Evolutionary conservation across 1,140 invertebrate genomes (phyloP), one percentile per base, ranked within the genome.

Genomic region (Temnothorax longispinosus): DNA sequence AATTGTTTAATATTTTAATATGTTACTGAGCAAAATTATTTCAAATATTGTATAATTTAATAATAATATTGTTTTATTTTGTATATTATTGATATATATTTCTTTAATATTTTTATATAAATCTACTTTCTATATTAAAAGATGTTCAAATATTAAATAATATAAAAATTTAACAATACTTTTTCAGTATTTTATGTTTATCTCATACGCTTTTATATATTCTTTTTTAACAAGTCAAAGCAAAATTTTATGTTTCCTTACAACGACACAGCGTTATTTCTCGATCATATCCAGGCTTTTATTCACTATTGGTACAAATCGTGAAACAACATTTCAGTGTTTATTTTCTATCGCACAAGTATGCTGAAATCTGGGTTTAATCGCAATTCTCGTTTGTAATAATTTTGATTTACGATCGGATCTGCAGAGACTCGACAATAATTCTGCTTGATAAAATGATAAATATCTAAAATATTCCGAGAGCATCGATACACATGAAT

Each of bases 371-470:
- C 32, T 71, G 18, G 44, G n/a, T 52, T 74, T 62, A 75, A 72
- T 85, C 32, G 47, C 56, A 38, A 50, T 64, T 60, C 71, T 47
- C n/a, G 47, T 80, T 52, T n/a, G n/a, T 27, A 21, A n/a, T 67
- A 80, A 80, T 64, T 80, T 80, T 65, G 47, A 80, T 80, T 80
- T 65, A 80, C 44, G 60, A 32, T 41, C n/a, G 13, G 32, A 38
- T 80, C 62, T 27, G 60, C 76, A 21, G 44, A 47, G 32, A 65
- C 41, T 80, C 32, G n/a, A 54, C 47, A 41, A 65, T 65, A 67
- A 80, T 52, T 38, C 62, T 41, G 32, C 41, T 82, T 60, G 32
- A 78, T 78, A 54, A 78, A 78, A 74, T 60, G 32, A 78, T 78
- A 54, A 78, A 78, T 78, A 54, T 78, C n/a, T n/a, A 1, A 41